These are phyloP conservation scores for Bombus fervidus DNA, from an alignment of 1,140 invertebrate genomes.

Conservation along the genomic window DNA sequence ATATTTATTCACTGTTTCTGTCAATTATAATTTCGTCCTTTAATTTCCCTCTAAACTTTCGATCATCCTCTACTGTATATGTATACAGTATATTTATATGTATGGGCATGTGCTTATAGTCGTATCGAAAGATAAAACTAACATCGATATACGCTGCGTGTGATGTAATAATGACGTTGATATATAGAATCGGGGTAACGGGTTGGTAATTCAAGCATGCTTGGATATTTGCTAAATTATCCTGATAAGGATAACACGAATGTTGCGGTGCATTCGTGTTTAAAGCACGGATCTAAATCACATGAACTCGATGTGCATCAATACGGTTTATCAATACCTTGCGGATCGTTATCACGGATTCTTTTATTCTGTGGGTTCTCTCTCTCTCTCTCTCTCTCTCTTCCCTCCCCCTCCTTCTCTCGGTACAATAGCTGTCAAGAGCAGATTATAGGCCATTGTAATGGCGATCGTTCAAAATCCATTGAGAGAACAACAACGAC, in stretches of 20 bases:
- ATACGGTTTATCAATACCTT: constrained; percentile 27
- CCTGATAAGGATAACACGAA: background rate
- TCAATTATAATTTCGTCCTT: too few species aligned
- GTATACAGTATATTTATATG: too few species aligned
- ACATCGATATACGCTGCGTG: background rate
- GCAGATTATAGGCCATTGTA: constrained; percentile 59
- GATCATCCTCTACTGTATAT: too few species aligned
- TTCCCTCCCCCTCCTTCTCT: background rate
- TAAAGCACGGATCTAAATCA: background rate
- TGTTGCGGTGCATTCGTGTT: background rate
- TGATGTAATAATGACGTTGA: background rate
- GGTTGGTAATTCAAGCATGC: background rate
- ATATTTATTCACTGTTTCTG: too few species aligned
- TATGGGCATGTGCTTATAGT: too few species aligned
- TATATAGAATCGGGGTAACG: background rate
- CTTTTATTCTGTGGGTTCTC: constrained; percentile 12
- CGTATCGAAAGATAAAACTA: too few species aligned
- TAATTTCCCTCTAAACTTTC: too few species aligned
- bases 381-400: background rate
- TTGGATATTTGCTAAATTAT: constrained; percentile 3
- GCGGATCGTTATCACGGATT: constrained; percentile 26
- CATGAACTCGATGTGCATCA: constrained; percentile 31
- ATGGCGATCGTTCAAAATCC: constrained; percentile 51
- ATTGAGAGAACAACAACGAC: constrained; percentile 23
- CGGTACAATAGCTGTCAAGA: constrained; percentile 55